Evolutionary conservation across 2,797 vertebrate genomes (phyloP).

Genomic region (Macropodus opercularis): DNA sequence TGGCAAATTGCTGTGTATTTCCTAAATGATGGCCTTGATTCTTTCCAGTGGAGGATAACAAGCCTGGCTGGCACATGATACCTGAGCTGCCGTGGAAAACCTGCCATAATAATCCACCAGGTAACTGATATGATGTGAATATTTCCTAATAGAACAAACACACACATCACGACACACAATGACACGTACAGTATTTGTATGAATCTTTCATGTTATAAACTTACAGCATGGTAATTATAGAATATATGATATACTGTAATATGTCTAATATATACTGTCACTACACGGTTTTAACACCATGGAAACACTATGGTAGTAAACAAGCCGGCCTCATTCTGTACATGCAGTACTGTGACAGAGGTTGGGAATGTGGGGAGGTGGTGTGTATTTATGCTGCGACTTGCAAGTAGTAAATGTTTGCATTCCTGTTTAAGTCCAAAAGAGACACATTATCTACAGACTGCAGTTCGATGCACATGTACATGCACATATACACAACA

Average conservation of each 20-base stretch:
- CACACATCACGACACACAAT: too few relatives aligned
- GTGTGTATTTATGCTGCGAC: slow-evolving; percentile 6
- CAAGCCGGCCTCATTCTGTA: too few relatives aligned
- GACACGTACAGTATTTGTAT: too few relatives aligned
- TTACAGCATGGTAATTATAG: too few relatives aligned
- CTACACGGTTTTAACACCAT: neutral
- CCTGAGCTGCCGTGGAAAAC: slow-evolving; percentile 30
- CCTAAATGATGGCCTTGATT: slow-evolving; percentile 65
- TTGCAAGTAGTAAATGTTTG: slow-evolving; percentile 4
- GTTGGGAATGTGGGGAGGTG: neutral
- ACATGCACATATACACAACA: too few relatives aligned
- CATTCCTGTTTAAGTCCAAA: slow-evolving; percentile 1
- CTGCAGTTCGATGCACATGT: neutral
- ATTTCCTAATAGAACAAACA: slow-evolving; percentile 27
- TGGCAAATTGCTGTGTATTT: slow-evolving; percentile 72
- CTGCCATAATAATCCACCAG: slow-evolving; percentile 43
- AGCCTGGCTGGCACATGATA: slow-evolving; percentile 24
- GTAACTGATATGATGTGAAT: slow-evolving; percentile 23
- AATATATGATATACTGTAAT: too few relatives aligned
- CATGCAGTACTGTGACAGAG: neutral
- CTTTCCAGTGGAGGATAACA: slow-evolving; percentile 53
- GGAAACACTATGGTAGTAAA: neutral
- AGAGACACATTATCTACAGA: slow-evolving; percentile 12
- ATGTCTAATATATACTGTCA: too few relatives aligned
- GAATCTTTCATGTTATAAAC: too few relatives aligned